Conservation (phyloP, 2,888 invertebrate species). For the Congeria kusceri region DNA sequence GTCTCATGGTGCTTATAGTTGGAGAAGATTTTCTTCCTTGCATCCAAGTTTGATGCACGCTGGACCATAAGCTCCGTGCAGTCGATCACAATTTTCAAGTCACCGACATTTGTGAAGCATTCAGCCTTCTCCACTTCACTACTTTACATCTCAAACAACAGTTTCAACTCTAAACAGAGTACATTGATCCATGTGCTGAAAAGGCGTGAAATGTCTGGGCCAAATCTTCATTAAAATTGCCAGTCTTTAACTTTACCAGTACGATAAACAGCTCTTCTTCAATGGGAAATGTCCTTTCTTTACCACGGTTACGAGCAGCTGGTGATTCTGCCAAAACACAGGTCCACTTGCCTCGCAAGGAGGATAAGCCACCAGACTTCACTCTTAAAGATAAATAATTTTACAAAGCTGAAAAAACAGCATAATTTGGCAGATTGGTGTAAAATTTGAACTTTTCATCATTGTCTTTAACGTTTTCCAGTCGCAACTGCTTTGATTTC, state of each 20-base stretch:
- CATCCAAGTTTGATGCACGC: conserved; percentile 36
- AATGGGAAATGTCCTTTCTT: conserved; percentile 38
- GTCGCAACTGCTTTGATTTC: conserved; percentile 14
- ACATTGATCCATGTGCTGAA: conserved; percentile 40
- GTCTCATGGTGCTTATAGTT: conserved; percentile 45
- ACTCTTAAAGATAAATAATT: conserved; percentile 32
- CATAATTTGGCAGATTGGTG: conserved; percentile 52
- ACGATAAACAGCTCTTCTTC: conserved; percentile 54
- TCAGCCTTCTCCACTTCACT: conserved; percentile 8
- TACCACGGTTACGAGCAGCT: conserved; percentile 8
- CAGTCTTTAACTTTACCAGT: conserved; percentile 53
- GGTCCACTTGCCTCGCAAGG: conserved; percentile 30
- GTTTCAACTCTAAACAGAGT: conserved; percentile 11
- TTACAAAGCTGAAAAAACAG: conserved; percentile 31
- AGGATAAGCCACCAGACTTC: conserved; percentile 1
- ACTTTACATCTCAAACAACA: conserved; percentile 2
- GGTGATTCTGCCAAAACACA: neutral
- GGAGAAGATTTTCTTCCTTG: conserved; percentile 40
- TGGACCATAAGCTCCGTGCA: conserved; percentile 54
- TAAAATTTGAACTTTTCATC: conserved; percentile 47
- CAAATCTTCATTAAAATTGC: conserved; percentile 53
- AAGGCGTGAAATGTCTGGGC: conserved; percentile 35
- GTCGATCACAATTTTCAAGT: conserved; percentile 39
- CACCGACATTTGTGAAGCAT: conserved; percentile 23
- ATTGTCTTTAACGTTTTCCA: conserved; percentile 45